Evolutionary conservation across 2,888 invertebrate species (phyloP).

Genomic region (Ornithoptera priamus): DNA sequence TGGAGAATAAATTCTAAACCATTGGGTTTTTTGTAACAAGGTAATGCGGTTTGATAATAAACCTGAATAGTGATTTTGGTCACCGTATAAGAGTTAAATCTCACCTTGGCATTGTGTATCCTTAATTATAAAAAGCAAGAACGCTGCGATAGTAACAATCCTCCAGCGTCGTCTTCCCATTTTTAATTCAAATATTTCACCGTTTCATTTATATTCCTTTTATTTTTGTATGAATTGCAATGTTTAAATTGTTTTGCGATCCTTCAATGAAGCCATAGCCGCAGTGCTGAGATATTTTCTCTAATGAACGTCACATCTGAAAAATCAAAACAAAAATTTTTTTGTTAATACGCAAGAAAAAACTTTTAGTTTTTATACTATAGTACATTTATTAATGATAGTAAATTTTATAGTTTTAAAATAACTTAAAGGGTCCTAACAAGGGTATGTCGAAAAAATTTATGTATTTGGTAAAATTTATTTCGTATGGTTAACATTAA

Average conservation of each 20-base stretch:
- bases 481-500: too few species aligned
- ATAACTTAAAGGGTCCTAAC: too few species aligned
- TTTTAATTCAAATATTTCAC: constrained; percentile 60
- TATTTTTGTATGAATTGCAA: not conserved
- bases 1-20: too few species aligned
- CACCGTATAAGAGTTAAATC: constrained; percentile 20
- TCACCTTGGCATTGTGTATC: constrained; percentile 73
- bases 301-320: constrained; percentile 62
- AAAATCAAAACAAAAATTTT: constrained; percentile 49
- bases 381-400: too few species aligned
- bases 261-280: constrained; percentile 13
- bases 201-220: constrained; percentile 57
- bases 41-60: too few species aligned
- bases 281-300: constrained; percentile 41
- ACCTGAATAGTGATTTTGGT: not conserved
- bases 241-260: constrained; percentile 2
- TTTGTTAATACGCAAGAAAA: not conserved
- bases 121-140: constrained; percentile 65
- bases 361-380: too few species aligned
- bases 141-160: constrained; percentile 66
- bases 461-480: too few species aligned
- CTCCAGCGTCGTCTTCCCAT: constrained; percentile 76
- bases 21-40: too few species aligned
- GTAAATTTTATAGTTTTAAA: too few species aligned
- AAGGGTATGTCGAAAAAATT: too few species aligned